A percentile compares a stretch with the other conserved stretches of the same genome.
These are phyloP conservation scores for Leptopterna dolabrata DNA, from an alignment of 2,888 invertebrate species.

Conservation along the genomic window DNA sequence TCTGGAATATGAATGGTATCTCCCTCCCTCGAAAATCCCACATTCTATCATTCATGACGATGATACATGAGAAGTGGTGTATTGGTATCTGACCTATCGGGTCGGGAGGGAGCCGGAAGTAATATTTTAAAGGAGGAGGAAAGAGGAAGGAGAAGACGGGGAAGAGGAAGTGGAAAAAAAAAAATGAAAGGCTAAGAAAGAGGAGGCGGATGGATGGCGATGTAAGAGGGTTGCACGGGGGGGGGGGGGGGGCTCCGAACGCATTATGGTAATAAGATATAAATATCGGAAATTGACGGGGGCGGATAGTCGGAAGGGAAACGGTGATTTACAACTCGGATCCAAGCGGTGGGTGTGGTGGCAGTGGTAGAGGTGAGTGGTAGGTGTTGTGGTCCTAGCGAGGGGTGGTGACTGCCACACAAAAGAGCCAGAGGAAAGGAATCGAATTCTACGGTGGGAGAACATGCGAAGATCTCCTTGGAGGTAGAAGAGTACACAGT, in stretches of 20 bases:
- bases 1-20: constrained; percentile 38
- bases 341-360: neutral
- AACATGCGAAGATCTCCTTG: neutral
- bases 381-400: no score
- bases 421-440: neutral
- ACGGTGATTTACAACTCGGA: constrained; percentile 33
- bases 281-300: constrained; percentile 50
- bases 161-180: neutral
- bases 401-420: neutral
- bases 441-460: no score
- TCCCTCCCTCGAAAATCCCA: constrained; percentile 19
- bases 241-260: neutral
- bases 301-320: constrained; percentile 15
- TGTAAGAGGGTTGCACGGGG: neutral
- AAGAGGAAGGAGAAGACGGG: neutral
- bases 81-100: constrained; percentile 43
- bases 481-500: neutral
- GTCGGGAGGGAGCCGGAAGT: constrained; percentile 30
- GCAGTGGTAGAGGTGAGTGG: no score
- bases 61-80: constrained; percentile 50
- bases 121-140: constrained; percentile 39
- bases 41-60: constrained; percentile 45
- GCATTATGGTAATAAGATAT: constrained; percentile 51
- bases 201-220: neutral
- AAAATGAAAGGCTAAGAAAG: constrained; percentile 44